Evolutionary conservation across 2,113 vertebrate species (phyloP), one percentile per base, ranked within the genome.

Genomic region (Panthera leo): DNA sequence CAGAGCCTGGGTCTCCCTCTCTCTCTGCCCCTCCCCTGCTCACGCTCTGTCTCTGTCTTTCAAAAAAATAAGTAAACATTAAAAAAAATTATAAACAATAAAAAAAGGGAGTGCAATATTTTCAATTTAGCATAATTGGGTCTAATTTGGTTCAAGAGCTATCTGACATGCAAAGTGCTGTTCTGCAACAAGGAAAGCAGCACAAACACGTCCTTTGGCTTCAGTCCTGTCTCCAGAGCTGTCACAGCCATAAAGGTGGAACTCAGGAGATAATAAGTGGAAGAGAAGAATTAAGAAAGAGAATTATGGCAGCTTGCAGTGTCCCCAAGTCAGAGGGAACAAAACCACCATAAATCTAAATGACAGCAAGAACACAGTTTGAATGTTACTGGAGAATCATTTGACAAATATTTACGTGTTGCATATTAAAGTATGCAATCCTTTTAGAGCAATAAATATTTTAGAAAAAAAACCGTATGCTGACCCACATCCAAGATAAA

Each of bases 371-470:
- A 75, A 39, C 71, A 39, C 2, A 15, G 36, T 73, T 25, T 6
- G 39, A 27, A 65, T 13, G 58, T 15, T 45, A 19, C 25, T 18
- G 34, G 58, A 61, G 70, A 93, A 70, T 5, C 12, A 63, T 23
- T 1, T n/a, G 65, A 93, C 65, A 88, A 70, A 63, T 94, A 86
- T 85, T 93, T 95, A 76, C 53, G 51, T 36, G 83, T 19, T 95
- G 36, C 70, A 31, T 34, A 19, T 51, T 65, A 65, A 82, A 73
- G 70, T 25, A 76, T 1, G 6, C 53, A 10, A 65, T 61, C 67
- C 83, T 95, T 83, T 84, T 29, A 65, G 34, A 84, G 75, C 39
- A 53, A 73, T 84, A 78, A 90, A 79, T 70, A 85, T 92, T 83
- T 79, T 18, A 97, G 61, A 89, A 89, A 58, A 58, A 67, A 85